Conservation (phyloP, 2,797 vertebrate genomes). For the Oryzias dopingdopingensis region DNA sequence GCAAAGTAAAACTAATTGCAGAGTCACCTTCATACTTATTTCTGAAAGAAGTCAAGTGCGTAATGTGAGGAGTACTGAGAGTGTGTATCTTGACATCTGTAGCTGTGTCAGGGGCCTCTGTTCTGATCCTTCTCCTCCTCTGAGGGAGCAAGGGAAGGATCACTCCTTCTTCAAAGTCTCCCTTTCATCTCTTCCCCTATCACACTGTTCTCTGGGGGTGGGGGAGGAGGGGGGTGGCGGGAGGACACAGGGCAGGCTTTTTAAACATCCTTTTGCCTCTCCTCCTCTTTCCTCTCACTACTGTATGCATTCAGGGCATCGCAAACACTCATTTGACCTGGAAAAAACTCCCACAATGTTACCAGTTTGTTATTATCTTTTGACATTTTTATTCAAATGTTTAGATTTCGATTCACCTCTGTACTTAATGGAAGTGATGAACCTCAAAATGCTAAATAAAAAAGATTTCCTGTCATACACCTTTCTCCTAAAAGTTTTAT, state of each 20-base stretch:
- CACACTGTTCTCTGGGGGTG: conserved; percentile 61
- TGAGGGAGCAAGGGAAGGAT: conserved; percentile 61
- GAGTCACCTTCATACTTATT: conserved; percentile 63
- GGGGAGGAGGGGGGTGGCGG: conserved; percentile 35
- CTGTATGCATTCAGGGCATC: conserved; percentile 21
- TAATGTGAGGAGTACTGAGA: conserved; percentile 55
- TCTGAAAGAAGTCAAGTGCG: conserved; percentile 64
- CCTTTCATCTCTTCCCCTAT: conserved; percentile 71
- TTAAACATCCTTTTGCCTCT: conserved; percentile 53
- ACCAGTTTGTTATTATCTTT: too few relatives aligned
- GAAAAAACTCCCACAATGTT: not conserved
- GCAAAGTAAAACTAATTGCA: conserved; percentile 56
- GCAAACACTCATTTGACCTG: conserved; percentile 41
- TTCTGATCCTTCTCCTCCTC: conserved; percentile 65
- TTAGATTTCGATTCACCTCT: too few relatives aligned
- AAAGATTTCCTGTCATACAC: too few relatives aligned
- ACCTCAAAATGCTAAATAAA: too few relatives aligned
- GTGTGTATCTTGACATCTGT: conserved; percentile 67
- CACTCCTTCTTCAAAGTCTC: conserved; percentile 71
- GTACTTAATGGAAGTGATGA: too few relatives aligned
- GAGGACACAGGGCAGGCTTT: conserved; percentile 58
- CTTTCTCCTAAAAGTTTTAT: too few relatives aligned
- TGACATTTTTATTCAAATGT: too few relatives aligned
- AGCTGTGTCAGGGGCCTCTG: conserved; percentile 66
- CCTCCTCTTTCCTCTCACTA: conserved; percentile 25